phyloP scores from a whole-genome alignment of 2,888 invertebrate species.

The Thereva unica region DNA sequence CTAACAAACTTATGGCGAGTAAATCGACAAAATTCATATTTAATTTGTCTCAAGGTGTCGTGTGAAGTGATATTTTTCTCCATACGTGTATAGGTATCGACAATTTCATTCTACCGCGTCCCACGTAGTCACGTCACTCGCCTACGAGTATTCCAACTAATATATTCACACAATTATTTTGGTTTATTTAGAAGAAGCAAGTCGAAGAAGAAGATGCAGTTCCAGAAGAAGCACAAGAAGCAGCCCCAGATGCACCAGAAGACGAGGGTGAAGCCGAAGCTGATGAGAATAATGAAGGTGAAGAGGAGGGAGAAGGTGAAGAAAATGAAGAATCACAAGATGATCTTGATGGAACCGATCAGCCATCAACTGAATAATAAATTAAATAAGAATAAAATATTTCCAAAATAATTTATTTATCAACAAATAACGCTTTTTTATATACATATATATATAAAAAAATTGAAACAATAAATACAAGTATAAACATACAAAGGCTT shows the following conservation, averaged over 20 bases:
- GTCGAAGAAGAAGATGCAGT: background rate
- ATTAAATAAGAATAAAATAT: too few relatives aligned
- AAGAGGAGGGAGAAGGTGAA: background rate
- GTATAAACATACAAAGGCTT: too few relatives aligned
- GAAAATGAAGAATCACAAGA: background rate
- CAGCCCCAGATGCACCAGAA: background rate
- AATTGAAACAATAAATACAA: background rate
- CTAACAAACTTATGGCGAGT: too few relatives aligned
- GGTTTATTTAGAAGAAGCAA: background rate
- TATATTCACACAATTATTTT: background rate
- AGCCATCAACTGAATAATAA: background rate
- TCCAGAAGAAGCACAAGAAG: background rate
- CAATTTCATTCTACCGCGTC: too few relatives aligned
- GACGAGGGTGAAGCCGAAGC: background rate
- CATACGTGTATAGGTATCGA: too few relatives aligned
- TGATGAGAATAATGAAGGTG: background rate
- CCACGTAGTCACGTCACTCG: too few relatives aligned
- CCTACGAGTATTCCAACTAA: too few relatives aligned
- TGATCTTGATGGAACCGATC: background rate
- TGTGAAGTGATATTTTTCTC: too few relatives aligned
- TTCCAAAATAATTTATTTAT: too few relatives aligned
- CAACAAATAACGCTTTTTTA: background rate
- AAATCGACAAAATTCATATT: too few relatives aligned
- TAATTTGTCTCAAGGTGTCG: too few relatives aligned
- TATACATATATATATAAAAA: too few relatives aligned